Evolutionary conservation across 2,113 vertebrate genomes (phyloP).

Genomic region (Gallinago paraguaiae): DNA sequence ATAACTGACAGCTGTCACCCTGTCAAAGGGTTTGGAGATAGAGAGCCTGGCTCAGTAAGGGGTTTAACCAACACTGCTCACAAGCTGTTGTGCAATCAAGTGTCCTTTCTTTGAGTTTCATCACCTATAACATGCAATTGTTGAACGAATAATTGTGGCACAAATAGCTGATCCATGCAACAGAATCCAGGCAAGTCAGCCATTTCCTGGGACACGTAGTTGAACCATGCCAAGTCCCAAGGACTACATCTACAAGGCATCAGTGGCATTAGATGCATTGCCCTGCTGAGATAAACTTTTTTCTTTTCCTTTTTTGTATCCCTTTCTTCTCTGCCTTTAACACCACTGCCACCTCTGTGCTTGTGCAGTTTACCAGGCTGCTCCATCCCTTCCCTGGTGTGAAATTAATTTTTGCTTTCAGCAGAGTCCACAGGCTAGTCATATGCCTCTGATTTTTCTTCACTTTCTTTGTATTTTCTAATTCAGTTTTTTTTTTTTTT

Average conservation of each 20-base stretch:
- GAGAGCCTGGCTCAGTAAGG: neutral
- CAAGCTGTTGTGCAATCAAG: neutral
- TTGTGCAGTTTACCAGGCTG: neutral
- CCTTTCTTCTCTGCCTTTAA: neutral
- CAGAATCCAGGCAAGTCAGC: neutral
- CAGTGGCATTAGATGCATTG: neutral
- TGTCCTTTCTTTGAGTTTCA: neutral
- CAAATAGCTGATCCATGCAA: neutral
- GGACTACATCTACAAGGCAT: neutral
- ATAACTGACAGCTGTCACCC: neutral
- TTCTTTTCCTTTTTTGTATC: neutral
- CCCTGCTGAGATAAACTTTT: neutral
- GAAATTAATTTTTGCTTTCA: constrained; percentile 6
- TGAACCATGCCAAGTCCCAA: neutral
- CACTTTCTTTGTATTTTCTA: neutral
- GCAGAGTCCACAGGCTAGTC: neutral
- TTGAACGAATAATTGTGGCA: neutral
- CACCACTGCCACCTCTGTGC: neutral
- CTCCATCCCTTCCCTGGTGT: neutral
- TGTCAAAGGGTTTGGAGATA: neutral
- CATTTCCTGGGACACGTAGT: neutral
- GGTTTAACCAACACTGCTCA: neutral
- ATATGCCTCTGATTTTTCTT: neutral
- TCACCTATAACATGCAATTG: neutral
- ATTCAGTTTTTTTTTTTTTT: neutral